Evolutionary conservation across 2,113 vertebrate species (phyloP), one percentile per base, ranked within the genome.

Genomic region (Vulpes lagopus): DNA sequence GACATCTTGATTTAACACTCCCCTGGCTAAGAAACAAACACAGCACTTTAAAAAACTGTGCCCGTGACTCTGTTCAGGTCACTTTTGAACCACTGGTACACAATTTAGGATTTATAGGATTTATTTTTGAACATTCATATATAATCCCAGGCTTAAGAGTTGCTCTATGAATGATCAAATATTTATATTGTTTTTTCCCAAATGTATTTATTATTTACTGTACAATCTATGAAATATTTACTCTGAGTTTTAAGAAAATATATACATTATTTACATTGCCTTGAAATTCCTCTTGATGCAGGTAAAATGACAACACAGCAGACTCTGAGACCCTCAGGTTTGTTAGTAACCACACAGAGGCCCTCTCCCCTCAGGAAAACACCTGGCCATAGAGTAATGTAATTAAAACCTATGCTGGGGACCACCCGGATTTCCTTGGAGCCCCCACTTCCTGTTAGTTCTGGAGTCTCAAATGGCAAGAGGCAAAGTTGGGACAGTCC

Each of bases 141-240:
- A 30, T 96, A 94, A 98, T 96, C 92, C 57, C 23, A 97, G 30
- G 78, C 91, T 97, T 97, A 96, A 96, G 43, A 95, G 88, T 98
- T 97, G 67, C 91, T 95, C 93, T 97, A 62, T 74, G 94, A 96
- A 96, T 78, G 88, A 97, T 98, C 65, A 98, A 97, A 98, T 98
- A 98, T 98, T 98, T 92, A 97, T 96, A 91, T 95, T 94, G 55
- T 96, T 97, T 98, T 67, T 97, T 96, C 88, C 92, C 95, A 97
- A 96, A 97, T 95, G 87, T 98, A 98, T 98, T 97, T 97, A 96
- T 97, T 97, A 97, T 97, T 98, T 98, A 97, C 97, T 79, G 60
- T 96, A 91, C 8, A 82, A 89, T 59, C 81, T 91, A 97, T 98
- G 91, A 97, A 97, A 98, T 96, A 98, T 98, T 97, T 96, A 98